phyloP scores from a whole-genome alignment of 2,113 vertebrate species.

The Oreochromis niloticus region DNA sequence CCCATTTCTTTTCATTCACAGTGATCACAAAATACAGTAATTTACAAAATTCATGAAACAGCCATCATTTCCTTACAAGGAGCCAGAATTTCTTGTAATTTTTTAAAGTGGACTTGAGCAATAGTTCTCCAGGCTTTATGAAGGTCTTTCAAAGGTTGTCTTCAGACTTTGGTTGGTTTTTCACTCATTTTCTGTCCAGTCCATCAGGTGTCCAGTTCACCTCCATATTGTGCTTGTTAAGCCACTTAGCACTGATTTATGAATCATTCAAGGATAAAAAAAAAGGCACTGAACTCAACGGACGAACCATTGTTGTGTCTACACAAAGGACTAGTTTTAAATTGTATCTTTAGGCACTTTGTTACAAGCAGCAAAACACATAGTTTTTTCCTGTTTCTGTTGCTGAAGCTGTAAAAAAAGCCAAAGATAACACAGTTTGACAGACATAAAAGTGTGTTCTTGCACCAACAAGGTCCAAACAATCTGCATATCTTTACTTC shows the following conservation, averaged over 20 bases:
- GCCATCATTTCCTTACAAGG: not conserved
- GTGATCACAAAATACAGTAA: not conserved
- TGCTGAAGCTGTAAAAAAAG: not conserved
- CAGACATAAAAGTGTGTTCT: not conserved
- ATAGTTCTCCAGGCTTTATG: not conserved
- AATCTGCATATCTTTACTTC: not conserved
- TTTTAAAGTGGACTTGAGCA: not conserved
- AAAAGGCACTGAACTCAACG: not conserved
- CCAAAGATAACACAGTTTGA: not conserved
- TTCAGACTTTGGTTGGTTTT: not conserved
- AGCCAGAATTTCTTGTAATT: not conserved
- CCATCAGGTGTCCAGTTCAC: not conserved
- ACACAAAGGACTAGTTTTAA: not conserved
- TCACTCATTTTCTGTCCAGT: not conserved
- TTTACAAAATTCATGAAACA: not conserved
- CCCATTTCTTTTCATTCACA: not conserved
- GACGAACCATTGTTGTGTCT: not conserved
- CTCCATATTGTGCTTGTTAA: not conserved
- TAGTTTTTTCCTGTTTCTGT: not conserved
- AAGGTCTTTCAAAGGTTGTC: not conserved
- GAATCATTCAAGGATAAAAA: not conserved
- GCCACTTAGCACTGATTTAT: not conserved
- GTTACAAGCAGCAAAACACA: not conserved
- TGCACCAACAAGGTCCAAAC: not conserved
- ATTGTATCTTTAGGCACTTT: not conserved